A percentile compares a stretch with the other conserved stretches of the same genome.
phyloP scores from a whole-genome alignment of 2,113 vertebrate species.

The Calidris pugnax region DNA sequence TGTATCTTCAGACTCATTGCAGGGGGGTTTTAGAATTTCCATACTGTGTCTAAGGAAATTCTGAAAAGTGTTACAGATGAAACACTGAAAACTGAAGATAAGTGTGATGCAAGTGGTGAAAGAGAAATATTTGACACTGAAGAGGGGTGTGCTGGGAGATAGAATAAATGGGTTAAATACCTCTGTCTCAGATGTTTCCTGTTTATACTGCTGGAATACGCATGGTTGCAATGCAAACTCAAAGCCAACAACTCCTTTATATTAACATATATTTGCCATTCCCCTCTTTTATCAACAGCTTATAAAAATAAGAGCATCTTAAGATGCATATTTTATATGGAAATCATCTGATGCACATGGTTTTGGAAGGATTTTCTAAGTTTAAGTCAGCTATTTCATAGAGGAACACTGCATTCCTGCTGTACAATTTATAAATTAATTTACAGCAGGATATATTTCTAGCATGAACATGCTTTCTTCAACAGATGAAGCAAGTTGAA shows the following conservation, averaged over 20 bases:
- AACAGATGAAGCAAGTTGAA: not conserved
- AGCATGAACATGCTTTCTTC: not conserved
- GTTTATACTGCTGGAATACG: constrained; percentile 9
- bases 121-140: not conserved
- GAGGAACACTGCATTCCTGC: not conserved
- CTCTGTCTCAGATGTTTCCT: constrained; percentile 27
- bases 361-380: not conserved
- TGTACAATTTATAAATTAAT: not conserved
- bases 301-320: constrained; percentile 3
- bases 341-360: not conserved
- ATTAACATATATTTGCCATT: constrained; percentile 15
- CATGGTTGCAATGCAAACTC: not conserved
- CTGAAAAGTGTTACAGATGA: not conserved
- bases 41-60: not conserved
- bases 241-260: not conserved
- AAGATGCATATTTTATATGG: not conserved
- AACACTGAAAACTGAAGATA: not conserved
- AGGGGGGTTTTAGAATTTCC: not conserved
- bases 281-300: not conserved
- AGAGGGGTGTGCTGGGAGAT: not conserved
- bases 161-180: not conserved
- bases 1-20: not conserved
- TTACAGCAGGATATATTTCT: not conserved
- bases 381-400: not conserved
- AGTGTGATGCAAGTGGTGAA: not conserved